These are phyloP conservation scores for Eretmodus cyanostictus DNA, from an alignment of 2,113 vertebrate genomes.

Conservation along the genomic window DNA sequence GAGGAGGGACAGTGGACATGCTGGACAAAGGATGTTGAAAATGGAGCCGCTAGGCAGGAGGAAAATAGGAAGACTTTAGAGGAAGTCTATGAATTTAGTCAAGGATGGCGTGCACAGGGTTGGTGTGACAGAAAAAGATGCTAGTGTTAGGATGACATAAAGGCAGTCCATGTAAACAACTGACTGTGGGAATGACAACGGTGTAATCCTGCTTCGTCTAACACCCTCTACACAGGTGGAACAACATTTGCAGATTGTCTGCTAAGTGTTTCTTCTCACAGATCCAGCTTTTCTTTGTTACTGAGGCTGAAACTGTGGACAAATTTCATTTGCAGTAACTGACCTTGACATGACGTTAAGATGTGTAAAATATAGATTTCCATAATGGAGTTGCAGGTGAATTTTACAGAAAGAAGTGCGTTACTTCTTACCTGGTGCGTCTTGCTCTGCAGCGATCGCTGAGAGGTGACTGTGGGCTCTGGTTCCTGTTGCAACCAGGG, in stretches of 20 bases:
- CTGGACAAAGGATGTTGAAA: neutral
- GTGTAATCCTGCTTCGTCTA: neutral
- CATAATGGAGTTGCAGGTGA: neutral
- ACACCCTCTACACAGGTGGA: neutral
- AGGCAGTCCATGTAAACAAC: neutral
- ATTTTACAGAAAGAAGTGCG: neutral
- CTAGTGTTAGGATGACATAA: neutral
- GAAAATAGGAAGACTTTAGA: neutral
- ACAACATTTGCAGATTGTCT: neutral
- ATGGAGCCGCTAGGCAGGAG: neutral
- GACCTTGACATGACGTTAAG: accelerated
- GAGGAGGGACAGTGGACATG: neutral
- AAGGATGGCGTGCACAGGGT: neutral
- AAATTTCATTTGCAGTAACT: neutral
- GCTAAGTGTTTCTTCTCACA: neutral
- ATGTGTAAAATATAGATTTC: neutral
- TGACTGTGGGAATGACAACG: accelerated
- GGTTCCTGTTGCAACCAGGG: conserved; percentile 21
- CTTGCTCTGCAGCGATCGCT: conserved; percentile 58
- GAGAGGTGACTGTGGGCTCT: conserved; percentile 44
- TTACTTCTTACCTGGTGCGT: conserved; percentile 56
- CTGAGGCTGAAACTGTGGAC: neutral
- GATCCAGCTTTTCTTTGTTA: neutral
- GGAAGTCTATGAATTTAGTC: neutral
- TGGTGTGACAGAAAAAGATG: neutral